Base-by-base conservation (phyloP, 2,888 invertebrate species). In the Thyatira batis region DNA sequence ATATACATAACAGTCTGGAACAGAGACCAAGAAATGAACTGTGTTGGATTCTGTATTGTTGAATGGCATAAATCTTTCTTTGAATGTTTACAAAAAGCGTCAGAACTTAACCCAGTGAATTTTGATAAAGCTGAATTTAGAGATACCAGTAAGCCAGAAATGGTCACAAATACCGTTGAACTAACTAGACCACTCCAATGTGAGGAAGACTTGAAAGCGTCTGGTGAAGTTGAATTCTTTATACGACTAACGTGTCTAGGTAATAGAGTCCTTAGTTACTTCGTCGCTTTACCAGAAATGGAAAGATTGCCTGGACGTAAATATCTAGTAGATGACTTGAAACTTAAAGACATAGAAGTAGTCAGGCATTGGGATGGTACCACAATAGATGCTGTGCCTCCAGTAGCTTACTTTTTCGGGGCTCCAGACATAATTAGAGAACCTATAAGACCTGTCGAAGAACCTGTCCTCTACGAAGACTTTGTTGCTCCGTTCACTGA, bases 281-380 rank as follows among this genome's bases (percentile, higher is more conserved):
- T 90, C 53, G 78, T 91, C 0, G 73, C 85, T 10, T 71, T 92
- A 20, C 92, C 92, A 51, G 92, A 92, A 75, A 88, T 89, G 85
- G 90, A 91, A 44, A 75, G 90, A n/a, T 60, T 92, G 25, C 91
- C 90, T 1, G 92, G 90, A 1, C 69, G 91, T 5, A 91, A 90
- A 60, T 92, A 91, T 63, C 67, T 92, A 6, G 70, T 63, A 0
- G 92, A 92, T 62, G 89, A 90, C 51, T 71, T 85, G 5, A 88
- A 83, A 63, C 65, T 90, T 0, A 92, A 92, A 71, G 91, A 92
- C 30, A 60, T 92, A 1, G 92, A 91, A 71, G 87, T 91, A 0
- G 85, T 91, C 0, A 81, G 92, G 52, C 89, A 92, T 67, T 92
- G 92, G 92, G 87, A 89, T 5, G 89, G 90, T 0, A 89, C 91